Conservation (phyloP, 2,888 invertebrate species). For the Serrognathus titanus region DNA sequence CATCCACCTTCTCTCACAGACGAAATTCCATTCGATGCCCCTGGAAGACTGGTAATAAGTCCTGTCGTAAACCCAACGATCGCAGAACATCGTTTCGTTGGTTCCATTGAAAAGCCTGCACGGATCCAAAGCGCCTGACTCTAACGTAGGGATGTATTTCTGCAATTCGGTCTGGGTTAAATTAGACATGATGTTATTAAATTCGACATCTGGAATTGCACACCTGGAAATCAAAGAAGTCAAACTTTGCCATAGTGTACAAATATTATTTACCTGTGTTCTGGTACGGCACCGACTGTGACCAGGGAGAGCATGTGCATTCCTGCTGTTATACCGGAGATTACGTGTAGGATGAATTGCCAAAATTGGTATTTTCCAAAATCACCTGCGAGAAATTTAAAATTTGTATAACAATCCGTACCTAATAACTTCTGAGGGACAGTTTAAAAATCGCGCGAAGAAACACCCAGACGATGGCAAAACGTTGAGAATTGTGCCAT, state of each 20-base stretch:
- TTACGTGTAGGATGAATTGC: slow-evolving; percentile 73
- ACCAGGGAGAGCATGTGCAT: slow-evolving; percentile 78
- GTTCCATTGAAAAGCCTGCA: slow-evolving; percentile 55
- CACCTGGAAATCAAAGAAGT: slow-evolving; percentile 53
- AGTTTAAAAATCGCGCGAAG: too few species aligned
- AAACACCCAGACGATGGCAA: too few species aligned
- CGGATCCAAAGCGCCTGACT: slow-evolving; percentile 59
- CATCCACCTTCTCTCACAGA: slow-evolving; percentile 78
- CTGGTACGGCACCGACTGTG: slow-evolving; percentile 77
- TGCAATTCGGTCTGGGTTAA: slow-evolving; percentile 53
- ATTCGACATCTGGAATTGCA: slow-evolving; percentile 56
- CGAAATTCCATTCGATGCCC: slow-evolving; percentile 78
- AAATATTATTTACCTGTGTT: slow-evolving; percentile 53
- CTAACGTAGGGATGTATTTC: slow-evolving; percentile 57
- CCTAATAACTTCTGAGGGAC: too few species aligned
- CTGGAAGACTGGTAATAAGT: slow-evolving; percentile 71
- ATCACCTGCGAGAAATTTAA: slow-evolving; percentile 59
- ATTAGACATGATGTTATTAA: slow-evolving; percentile 48
- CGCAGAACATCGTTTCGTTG: slow-evolving; percentile 48
- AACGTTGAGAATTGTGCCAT: too few species aligned
- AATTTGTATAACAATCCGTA: too few species aligned
- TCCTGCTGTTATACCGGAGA: slow-evolving; percentile 76
- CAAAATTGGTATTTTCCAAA: slow-evolving; percentile 78
- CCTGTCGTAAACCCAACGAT: slow-evolving; percentile 67
- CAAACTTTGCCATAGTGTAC: neutral